phyloP scores from a whole-genome alignment of 2,888 invertebrate species.

The Drosophila merina region DNA sequence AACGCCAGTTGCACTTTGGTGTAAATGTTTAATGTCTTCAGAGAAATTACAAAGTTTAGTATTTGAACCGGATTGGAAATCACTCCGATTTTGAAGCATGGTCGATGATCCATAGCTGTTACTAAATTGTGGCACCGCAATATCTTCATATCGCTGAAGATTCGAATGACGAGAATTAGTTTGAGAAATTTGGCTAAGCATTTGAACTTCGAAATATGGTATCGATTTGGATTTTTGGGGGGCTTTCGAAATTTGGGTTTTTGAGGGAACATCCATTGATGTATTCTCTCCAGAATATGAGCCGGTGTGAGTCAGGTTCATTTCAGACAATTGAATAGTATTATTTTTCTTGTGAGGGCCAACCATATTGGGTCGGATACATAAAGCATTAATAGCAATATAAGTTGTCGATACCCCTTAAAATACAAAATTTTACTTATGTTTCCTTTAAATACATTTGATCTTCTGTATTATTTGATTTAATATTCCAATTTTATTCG shows the following conservation, averaged over 20 bases:
- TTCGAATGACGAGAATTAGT: constrained; percentile 30
- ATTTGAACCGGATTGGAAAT: constrained; percentile 12
- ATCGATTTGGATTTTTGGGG: constrained; percentile 19
- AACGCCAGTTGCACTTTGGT: constrained; percentile 32
- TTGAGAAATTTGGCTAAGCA: constrained; percentile 20
- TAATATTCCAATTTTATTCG: not conserved
- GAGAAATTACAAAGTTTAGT: constrained; percentile 22
- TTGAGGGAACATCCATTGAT: constrained; percentile 8
- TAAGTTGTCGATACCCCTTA: not conserved
- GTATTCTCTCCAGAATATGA: constrained; percentile 42
- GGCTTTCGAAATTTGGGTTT: constrained; percentile 30
- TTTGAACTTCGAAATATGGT: constrained; percentile 32
- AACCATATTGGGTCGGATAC: constrained; percentile 59
- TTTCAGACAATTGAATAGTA: constrained; percentile 34
- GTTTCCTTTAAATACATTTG: not conserved
- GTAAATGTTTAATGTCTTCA: constrained; percentile 22
- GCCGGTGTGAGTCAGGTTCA: constrained; percentile 25
- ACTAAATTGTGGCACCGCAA: constrained; percentile 38
- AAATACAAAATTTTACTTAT: not conserved
- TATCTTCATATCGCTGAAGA: constrained; percentile 26
- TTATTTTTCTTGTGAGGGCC: constrained; percentile 57
- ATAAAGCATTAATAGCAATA: not conserved
- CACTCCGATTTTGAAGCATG: constrained; percentile 40
- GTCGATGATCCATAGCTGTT: constrained; percentile 45
- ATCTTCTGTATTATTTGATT: not conserved